These are phyloP conservation scores for Melipona beecheii DNA, from an alignment of 2,888 invertebrate genomes.

Conservation along the genomic window DNA sequence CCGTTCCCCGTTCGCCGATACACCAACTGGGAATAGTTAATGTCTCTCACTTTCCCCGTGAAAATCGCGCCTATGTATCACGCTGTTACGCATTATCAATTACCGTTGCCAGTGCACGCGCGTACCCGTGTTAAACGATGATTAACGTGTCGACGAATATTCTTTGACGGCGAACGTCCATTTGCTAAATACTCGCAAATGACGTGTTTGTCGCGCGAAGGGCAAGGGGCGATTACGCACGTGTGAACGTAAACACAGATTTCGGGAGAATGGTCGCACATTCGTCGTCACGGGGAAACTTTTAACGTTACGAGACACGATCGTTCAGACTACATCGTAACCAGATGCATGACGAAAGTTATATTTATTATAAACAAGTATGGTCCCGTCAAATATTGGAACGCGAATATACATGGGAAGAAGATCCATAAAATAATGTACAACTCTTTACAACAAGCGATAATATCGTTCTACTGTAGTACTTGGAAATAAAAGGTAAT, in stretches of 20 bases:
- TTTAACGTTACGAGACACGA: background rate
- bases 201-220: slow-evolving; percentile 36
- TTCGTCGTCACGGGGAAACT: background rate
- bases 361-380: too few relatives aligned
- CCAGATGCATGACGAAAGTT: too few relatives aligned
- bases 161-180: slow-evolving; percentile 19
- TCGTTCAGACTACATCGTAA: background rate
- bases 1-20: slow-evolving; percentile 12
- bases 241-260: slow-evolving; percentile 17
- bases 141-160: slow-evolving; percentile 30
- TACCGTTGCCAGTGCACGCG: slow-evolving; percentile 1
- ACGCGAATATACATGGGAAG: too few relatives aligned
- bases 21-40: slow-evolving; percentile 24
- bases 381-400: too few relatives aligned
- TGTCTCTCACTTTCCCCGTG: background rate
- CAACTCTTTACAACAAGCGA: too few relatives aligned
- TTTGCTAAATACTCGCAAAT: slow-evolving; percentile 42
- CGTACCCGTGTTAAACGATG: slow-evolving; percentile 17
- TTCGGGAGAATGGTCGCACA: background rate
- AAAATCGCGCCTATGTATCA: background rate
- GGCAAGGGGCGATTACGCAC: slow-evolving; percentile 44
- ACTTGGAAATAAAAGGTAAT: too few relatives aligned
- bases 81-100: slow-evolving; percentile 14
- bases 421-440: too few relatives aligned
- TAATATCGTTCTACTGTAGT: too few relatives aligned